These are phyloP conservation scores for Halictus ligatus DNA, from an alignment of 2,888 invertebrate genomes.

Conservation along the genomic window DNA sequence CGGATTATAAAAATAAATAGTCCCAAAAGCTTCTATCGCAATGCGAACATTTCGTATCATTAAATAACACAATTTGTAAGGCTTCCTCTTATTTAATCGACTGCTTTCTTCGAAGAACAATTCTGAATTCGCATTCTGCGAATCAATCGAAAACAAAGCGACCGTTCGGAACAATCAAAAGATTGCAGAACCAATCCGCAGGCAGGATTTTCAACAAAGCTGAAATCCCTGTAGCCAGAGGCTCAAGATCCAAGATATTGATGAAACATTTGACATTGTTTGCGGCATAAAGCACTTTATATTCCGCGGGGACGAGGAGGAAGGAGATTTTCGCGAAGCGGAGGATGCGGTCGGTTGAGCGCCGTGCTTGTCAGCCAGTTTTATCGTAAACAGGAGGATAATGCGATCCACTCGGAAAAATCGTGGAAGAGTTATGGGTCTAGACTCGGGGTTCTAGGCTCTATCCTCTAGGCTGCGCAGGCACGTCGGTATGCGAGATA, in stretches of 20 bases:
- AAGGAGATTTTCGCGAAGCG: slow-evolving; percentile 39
- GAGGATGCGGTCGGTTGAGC: slow-evolving; percentile 59
- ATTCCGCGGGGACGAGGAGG: slow-evolving; percentile 31
- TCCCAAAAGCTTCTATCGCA: too few relatives aligned
- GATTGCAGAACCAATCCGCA: background rate
- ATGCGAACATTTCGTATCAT: background rate
- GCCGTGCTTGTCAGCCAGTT: slow-evolving; percentile 54
- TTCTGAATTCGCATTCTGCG: background rate
- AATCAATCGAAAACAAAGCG: background rate
- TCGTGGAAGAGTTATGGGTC: slow-evolving; percentile 62
- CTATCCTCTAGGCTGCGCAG: slow-evolving; percentile 54
- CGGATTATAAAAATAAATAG: too few relatives aligned
- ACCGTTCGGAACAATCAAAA: background rate
- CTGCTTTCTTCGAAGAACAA: background rate
- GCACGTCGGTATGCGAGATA: slow-evolving; percentile 65
- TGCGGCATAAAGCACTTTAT: slow-evolving; percentile 7
- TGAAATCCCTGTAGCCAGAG: background rate
- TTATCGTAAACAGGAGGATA: slow-evolving; percentile 67
- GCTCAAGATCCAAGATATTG: background rate
- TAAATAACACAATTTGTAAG: background rate
- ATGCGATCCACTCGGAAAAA: slow-evolving; percentile 58
- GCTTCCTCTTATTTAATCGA: background rate
- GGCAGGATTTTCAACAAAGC: background rate
- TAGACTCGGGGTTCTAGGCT: slow-evolving; percentile 60
- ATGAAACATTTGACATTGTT: slow-evolving; percentile 14